phyloP scores from a whole-genome alignment of 2,888 invertebrate genomes.

The Epicampocera succincta region DNA sequence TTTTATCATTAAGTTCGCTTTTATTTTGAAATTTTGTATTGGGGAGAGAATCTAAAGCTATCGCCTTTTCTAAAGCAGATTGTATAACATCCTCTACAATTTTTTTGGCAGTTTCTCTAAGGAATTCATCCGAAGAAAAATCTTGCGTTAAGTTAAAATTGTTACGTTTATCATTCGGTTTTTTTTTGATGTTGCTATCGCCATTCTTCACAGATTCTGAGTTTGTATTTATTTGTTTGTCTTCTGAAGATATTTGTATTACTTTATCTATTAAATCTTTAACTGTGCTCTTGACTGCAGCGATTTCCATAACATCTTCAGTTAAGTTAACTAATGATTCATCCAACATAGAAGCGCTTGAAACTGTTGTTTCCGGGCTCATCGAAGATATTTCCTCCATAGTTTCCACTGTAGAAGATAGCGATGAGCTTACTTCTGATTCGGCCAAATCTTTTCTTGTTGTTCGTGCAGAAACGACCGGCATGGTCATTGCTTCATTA shows the following conservation, averaged over 20 bases:
- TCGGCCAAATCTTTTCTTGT: constrained; percentile 56
- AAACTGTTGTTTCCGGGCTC: constrained; percentile 72
- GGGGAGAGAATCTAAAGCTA: neutral
- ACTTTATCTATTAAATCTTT: constrained; percentile 79
- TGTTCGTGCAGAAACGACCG: constrained; percentile 24
- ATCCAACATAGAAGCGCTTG: constrained; percentile 72
- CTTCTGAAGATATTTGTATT: constrained; percentile 73
- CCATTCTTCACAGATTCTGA: constrained; percentile 64
- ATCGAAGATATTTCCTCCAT: constrained; percentile 73
- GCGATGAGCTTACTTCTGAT: constrained; percentile 73
- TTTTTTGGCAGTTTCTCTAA: constrained; percentile 73
- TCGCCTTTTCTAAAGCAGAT: constrained; percentile 73
- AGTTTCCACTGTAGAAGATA: constrained; percentile 72
- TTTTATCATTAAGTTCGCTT: neutral
- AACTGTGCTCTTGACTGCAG: constrained; percentile 78
- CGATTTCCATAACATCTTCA: constrained; percentile 66
- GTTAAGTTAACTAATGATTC: constrained; percentile 65
- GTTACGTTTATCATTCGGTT: constrained; percentile 69
- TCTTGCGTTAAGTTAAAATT: neutral
- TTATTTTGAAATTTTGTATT: neutral
- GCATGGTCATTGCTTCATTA: constrained; percentile 63
- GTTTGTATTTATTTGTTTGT: neutral
- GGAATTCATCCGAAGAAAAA: constrained; percentile 46
- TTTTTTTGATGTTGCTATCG: constrained; percentile 72
- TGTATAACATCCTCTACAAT: constrained; percentile 77